Evolutionary conservation across 2,888 invertebrate genomes (phyloP), one percentile per base, ranked within the genome.

Genomic region (Arge pagana): DNA sequence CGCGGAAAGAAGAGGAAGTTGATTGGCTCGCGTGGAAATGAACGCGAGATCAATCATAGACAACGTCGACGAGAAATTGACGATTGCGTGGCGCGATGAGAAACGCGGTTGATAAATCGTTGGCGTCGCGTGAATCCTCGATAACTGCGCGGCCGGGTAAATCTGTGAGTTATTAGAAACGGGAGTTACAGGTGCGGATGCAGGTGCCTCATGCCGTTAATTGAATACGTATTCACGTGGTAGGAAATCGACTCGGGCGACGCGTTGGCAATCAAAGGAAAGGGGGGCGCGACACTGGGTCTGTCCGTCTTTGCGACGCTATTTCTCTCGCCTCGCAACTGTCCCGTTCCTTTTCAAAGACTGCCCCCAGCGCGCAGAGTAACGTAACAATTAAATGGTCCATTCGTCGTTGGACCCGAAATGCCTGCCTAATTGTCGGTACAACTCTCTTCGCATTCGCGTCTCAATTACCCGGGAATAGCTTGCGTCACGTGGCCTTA

Each of bases 381-480:
- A n/a, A n/a, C n/a, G n/a, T n/a, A n/a, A n/a, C n/a, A n/a, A n/a
- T n/a, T n/a, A n/a, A n/a, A n/a, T n/a, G n/a, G n/a, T n/a, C n/a
- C n/a, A n/a, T n/a, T n/a, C n/a, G n/a, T n/a, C n/a, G n/a, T n/a
- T n/a, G n/a, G n/a, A n/a, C n/a, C 55, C 54, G 26, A 42, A 35
- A 43, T 41, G 50, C 52, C 55, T 52, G 48, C 48, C 37, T 21
- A 48, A 52, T 54, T 55, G 58, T 55, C 55, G 63, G 55, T 56
- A 50, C 49, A 56, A 45, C 48, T 55, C 58, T 33, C 33, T 15
- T 16, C 15, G 11, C 15, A 33, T 10, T 23, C 23, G 21, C 23
- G 33, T 21, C 31, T 15, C 21, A 8, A n/a, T n/a, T n/a, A n/a
- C n/a, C 21, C 45, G 39, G 48, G 54, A 58, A 4, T 37, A 16